Percentiles rank a stretch among this genome's conserved stretches.
Conservation (phyloP, 64 coral and sea anemone species). For the Exaiptasia diaphana region DNA sequence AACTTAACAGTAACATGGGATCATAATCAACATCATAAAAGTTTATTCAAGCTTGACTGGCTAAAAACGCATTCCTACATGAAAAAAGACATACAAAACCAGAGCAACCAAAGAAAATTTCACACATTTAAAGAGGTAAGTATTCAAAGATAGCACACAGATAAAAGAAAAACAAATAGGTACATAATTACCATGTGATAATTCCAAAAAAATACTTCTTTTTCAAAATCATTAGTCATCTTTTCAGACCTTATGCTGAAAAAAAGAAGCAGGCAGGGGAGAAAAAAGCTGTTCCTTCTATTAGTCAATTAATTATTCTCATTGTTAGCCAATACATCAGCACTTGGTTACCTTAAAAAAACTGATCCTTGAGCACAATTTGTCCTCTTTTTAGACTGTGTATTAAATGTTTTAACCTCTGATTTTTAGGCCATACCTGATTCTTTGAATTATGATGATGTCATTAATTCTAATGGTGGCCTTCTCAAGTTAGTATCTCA, state of each 20-base stretch:
- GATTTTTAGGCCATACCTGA: neutral
- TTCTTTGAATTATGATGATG: neutral
- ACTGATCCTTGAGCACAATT: too few relatives aligned
- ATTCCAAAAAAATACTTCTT: neutral
- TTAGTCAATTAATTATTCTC: neutral
- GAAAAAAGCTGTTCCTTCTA: neutral
- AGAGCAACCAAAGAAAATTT: neutral
- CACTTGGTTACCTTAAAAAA: too few relatives aligned
- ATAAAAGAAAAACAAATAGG: too few relatives aligned
- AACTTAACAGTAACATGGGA: neutral
- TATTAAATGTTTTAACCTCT: neutral
- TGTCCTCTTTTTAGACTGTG: too few relatives aligned
- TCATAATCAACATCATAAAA: conserved; percentile 11
- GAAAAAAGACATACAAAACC: neutral
- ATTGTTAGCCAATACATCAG: neutral
- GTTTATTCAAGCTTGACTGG: conserved; percentile 18
- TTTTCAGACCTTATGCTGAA: neutral
- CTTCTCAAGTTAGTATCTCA: neutral
- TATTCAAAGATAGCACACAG: too few relatives aligned
- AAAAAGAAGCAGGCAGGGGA: neutral
- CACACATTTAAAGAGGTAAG: neutral
- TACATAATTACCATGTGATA: too few relatives aligned
- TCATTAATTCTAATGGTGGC: neutral
- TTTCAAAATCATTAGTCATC: neutral
- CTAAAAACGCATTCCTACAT: conserved; percentile 39